A percentile compares a stretch with the other conserved stretches of the same genome.
Evolutionary conservation across 2,888 invertebrate genomes (phyloP).

Genomic region (Ormia ochracea): DNA sequence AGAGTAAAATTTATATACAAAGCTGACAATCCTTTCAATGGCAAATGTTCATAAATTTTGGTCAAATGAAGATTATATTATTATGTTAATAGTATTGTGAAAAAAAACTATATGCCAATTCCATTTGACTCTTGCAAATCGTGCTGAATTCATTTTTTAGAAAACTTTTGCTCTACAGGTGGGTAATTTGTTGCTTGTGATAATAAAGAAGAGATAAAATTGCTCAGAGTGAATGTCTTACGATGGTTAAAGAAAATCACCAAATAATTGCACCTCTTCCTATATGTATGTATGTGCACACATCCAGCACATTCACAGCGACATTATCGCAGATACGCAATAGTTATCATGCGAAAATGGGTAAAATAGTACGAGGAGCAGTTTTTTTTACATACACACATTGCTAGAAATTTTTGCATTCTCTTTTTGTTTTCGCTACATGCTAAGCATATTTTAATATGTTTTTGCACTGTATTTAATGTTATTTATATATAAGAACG

Average conservation of each 20-base stretch:
- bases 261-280: not conserved
- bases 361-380: too few species aligned
- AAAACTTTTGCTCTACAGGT: conserved; percentile 32
- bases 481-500: too few species aligned
- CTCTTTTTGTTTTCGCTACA: too few species aligned
- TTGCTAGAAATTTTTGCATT: too few species aligned
- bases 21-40: conserved; percentile 6
- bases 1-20: not conserved
- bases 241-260: not conserved
- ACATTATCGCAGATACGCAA: too few species aligned
- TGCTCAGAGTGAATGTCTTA: not conserved
- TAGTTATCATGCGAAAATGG: too few species aligned
- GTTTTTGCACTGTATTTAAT: too few species aligned
- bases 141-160: not conserved
- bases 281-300: not conserved
- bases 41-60: conserved; percentile 18
- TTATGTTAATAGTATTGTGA: not conserved
- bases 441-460: too few species aligned
- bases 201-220: not conserved
- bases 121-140: not conserved
- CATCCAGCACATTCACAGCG: too few species aligned
- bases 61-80: conserved; percentile 30
- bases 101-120: not conserved
- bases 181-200: not conserved
- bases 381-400: too few species aligned